phyloP scores from a whole-genome alignment of 2,888 invertebrate species.

The Crepidodera aurea region DNA sequence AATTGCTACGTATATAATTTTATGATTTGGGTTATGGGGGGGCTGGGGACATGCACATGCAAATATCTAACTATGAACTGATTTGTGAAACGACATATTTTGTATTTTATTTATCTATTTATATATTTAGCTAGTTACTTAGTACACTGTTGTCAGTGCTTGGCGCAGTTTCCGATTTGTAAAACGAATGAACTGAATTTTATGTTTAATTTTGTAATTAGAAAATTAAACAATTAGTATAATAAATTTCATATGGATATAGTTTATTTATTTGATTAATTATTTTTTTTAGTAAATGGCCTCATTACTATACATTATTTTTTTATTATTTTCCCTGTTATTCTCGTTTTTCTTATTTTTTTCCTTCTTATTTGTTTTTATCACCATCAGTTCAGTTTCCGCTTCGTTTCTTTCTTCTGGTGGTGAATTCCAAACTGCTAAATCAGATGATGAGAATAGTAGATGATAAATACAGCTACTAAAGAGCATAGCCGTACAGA shows the following conservation, averaged over 20 bases:
- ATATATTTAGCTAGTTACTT: no score
- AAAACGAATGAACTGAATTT: no score
- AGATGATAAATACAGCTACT: background rate
- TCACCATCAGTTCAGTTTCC: conserved; percentile 2
- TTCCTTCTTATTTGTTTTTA: background rate
- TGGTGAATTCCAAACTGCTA: conserved; percentile 10
- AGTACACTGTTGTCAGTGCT: no score
- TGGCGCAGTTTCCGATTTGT: no score
- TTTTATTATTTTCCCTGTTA: background rate
- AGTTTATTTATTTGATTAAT: background rate
- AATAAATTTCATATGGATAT: background rate
- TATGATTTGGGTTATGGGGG: no score
- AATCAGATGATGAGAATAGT: background rate
- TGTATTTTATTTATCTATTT: no score
- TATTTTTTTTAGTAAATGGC: background rate
- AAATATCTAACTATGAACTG: no score
- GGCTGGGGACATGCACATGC: no score
- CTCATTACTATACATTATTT: background rate
- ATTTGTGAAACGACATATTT: no score
- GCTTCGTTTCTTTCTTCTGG: background rate
- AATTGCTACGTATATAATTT: no score
- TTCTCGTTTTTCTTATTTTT: background rate
- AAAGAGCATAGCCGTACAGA: conserved; percentile 57
- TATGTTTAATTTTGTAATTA: no score
- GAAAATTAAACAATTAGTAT: no score